Conservation (phyloP, 2,797 vertebrate genomes). For the Alectoris magna region DNA sequence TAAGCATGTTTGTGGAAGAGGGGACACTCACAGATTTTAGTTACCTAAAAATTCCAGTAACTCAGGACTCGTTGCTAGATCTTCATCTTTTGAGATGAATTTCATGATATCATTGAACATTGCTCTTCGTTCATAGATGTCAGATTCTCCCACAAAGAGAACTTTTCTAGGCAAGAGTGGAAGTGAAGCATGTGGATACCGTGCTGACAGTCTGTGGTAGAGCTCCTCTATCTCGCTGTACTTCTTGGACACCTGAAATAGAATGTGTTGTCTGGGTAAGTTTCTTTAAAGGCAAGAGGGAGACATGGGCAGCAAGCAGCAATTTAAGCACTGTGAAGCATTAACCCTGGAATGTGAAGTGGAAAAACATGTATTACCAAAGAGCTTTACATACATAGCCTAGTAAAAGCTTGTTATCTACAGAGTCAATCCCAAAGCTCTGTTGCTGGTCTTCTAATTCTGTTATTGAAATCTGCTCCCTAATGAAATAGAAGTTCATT, state of each 20-base stretch:
- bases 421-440: neutral
- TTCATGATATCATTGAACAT: constrained; percentile 85
- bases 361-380: neutral
- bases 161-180: constrained; percentile 86
- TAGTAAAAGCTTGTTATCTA: neutral
- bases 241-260: constrained; percentile 86
- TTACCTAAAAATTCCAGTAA: constrained; percentile 88
- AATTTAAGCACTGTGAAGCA: neutral
- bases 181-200: constrained; percentile 76
- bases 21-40: constrained; percentile 19
- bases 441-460: neutral
- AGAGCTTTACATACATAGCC: neutral
- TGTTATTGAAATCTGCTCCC: neutral
- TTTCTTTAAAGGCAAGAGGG: neutral
- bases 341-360: neutral
- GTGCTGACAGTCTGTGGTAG: constrained; percentile 78
- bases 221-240: constrained; percentile 90
- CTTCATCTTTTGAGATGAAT: constrained; percentile 79
- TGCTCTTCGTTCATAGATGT: constrained; percentile 83
- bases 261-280: neutral
- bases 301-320: neutral
- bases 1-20: neutral
- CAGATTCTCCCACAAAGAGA: constrained; percentile 86
- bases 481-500: constrained; percentile 26
- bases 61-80: constrained; percentile 81